Base-by-base conservation (phyloP, 2,888 invertebrate species). In the Lampropteryx suffumata region DNA sequence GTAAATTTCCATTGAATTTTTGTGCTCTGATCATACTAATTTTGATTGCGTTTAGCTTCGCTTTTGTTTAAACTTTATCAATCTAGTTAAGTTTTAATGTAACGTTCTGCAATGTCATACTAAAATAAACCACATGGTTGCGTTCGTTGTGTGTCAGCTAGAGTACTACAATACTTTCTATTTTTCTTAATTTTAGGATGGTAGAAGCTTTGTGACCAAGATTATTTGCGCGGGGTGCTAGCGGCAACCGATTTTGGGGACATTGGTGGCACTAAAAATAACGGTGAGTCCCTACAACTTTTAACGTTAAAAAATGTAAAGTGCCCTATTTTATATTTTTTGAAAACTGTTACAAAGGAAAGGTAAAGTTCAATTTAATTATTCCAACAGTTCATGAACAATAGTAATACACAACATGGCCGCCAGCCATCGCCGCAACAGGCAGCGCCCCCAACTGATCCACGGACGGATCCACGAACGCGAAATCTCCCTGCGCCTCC, bases 371-470 rank as follows among this genome's bases (percentile, higher is more conserved):
- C 17, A 29, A 11, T 26, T 9, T 37, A 7, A 1, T 14, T 30
- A 34, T 39, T 48, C 34, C 40, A 37, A 36, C 52, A 71, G 66
- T 69, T 61, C 61, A 80, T 79, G 79, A 72, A 62, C 67, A 69
- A 59, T 47, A 69, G 59, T 47, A 67, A 37, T 49, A 65, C 40
- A 59, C 73, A 80, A 76, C 75, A 81, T 81, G 83, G 82, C 79
- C 71, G 76, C 67, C 81, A 76, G 69, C 71, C 73, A 55, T 55
- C 68, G 48, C 65, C 72, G 53, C 68, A 66, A 56, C 73, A 67
- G 50, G 61, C 64, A 55, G 60, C 69, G 63, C 65, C 71, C 52
- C 60, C 71, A 46, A 55, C 67, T 3, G 71, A 73, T 46, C 64
- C 70, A 13, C 61, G 72, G 26, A 42, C 58, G 28, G 40, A 50